Base-by-base conservation (phyloP, 2,113 vertebrate species). In the Mixornis gularis region DNA sequence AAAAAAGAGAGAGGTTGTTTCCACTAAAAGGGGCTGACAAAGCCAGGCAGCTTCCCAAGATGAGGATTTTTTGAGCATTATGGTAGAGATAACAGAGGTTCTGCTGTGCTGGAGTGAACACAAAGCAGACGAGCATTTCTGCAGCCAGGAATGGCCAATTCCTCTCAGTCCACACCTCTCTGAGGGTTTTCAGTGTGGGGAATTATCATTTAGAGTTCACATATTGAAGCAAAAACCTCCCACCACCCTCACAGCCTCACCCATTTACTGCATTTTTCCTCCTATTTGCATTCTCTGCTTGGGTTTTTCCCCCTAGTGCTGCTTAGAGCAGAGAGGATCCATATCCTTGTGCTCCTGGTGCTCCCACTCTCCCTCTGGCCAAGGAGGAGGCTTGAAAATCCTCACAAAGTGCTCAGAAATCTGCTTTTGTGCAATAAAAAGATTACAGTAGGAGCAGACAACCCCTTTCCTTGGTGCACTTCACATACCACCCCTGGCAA, bases 371-470 rank as follows among this genome's bases (percentile, higher is more conserved):
- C 53, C 77, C 30, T 68, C 46, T 15, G 2, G 38, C 46, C 81
- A 52, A 94, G 43, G 17, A n/a, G 7, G 15, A 91, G 48, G 59
- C 52, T 87, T 63, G 25, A 89, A 92, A 90, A 85, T 69, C 66
- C 64, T 40, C 60, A 36, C 73, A n/a, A 87, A 83, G 49, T 66
- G 66, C 62, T 92, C 69, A 77, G 79, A 70, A 84, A 63, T 49
- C 58, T 89, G 77, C 49, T 93, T 95, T 93, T 79, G 46, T 82
- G 55, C 83, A 55, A 66, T 21, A 52, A 95, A 92, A 92, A 79
- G 72, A 91, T 88, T 87, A 87, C 18, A 80, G 78, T 7, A 3
- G 10, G 76, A 76, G 79, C 44, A 94, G 83, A 90, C 68, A 82
- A 69, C 64, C 65, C 78, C 91, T 91, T 68, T 51, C 15, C 48